These are phyloP conservation scores for Centropus bengalensis DNA, from an alignment of 2,113 vertebrate species.

Conservation along the genomic window DNA sequence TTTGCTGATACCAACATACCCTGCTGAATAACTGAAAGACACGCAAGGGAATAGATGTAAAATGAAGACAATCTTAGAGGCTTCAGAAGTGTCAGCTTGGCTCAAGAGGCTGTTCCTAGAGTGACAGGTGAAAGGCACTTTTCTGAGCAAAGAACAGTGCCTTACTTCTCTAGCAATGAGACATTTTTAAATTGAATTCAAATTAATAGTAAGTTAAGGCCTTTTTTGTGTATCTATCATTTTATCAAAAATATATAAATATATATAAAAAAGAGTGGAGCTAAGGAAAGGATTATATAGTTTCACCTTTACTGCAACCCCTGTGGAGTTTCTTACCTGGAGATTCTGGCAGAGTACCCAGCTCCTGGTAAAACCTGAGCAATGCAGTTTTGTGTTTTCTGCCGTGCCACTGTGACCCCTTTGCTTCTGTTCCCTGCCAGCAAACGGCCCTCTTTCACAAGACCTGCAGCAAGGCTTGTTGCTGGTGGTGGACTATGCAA, in stretches of 20 bases:
- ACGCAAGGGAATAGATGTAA: background rate
- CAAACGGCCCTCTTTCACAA: slow-evolving; percentile 42
- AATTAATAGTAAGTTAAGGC: background rate
- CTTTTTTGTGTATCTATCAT: too few relatives aligned
- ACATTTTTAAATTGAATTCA: background rate
- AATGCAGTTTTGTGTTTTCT: background rate
- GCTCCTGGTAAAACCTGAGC: background rate
- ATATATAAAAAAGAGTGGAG: background rate
- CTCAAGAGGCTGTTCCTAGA: background rate
- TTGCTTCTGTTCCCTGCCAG: slow-evolving; percentile 38
- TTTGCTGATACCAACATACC: background rate
- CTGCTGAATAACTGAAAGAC: background rate
- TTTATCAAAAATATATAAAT: too few relatives aligned
- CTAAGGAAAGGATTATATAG: background rate
- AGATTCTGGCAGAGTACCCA: background rate
- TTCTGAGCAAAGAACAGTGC: background rate
- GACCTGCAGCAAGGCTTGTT: slow-evolving; percentile 71
- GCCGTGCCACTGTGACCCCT: background rate
- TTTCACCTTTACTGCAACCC: background rate
- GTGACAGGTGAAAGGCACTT: background rate
- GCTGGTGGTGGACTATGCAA: slow-evolving; percentile 67
- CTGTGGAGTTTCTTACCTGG: background rate
- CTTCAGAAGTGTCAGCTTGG: background rate
- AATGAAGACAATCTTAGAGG: background rate
- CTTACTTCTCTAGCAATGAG: background rate